phyloP scores from a whole-genome alignment of 2,797 vertebrate species.

The Tolypeutes matacus region DNA sequence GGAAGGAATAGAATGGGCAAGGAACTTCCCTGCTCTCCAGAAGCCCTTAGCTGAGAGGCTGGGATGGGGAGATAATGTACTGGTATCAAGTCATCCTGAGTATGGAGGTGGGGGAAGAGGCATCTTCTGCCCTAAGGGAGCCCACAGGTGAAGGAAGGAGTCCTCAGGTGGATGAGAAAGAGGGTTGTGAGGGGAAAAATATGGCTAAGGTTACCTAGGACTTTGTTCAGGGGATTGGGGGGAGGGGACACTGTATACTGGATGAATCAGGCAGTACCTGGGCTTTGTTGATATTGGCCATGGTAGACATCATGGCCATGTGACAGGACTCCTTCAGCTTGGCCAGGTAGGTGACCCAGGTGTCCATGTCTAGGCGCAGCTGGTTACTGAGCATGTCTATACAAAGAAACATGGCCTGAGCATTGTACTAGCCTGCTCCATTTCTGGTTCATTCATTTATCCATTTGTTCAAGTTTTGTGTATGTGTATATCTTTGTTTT shows the following conservation, averaged over 20 bases:
- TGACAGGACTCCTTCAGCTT: slow-evolving; percentile 87
- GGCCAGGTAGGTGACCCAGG: slow-evolving; percentile 87
- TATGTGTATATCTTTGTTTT: not conserved
- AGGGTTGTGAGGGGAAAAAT: not conserved
- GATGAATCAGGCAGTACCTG: slow-evolving; percentile 85
- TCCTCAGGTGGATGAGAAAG: not conserved
- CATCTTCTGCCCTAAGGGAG: not conserved
- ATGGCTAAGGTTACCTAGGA: slow-evolving; percentile 47
- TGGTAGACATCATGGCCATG: slow-evolving; percentile 82
- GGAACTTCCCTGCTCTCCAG: not conserved
- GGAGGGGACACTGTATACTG: slow-evolving; percentile 1
- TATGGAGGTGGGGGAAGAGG: slow-evolving; percentile 32
- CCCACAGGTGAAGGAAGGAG: not conserved
- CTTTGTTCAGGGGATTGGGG: slow-evolving; percentile 33
- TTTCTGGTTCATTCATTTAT: slow-evolving; percentile 24
- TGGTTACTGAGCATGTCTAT: slow-evolving; percentile 88
- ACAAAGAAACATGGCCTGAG: slow-evolving; percentile 43
- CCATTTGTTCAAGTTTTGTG: slow-evolving; percentile 46
- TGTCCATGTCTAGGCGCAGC: slow-evolving; percentile 86
- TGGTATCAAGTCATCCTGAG: slow-evolving; percentile 38
- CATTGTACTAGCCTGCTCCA: not conserved
- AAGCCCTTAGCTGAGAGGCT: slow-evolving; percentile 44
- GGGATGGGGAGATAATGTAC: slow-evolving; percentile 14
- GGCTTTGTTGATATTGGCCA: slow-evolving; percentile 88
- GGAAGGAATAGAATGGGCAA: not conserved